Conservation (phyloP, 1,140 invertebrate species). For the Rhyzopertha dominica region DNA sequence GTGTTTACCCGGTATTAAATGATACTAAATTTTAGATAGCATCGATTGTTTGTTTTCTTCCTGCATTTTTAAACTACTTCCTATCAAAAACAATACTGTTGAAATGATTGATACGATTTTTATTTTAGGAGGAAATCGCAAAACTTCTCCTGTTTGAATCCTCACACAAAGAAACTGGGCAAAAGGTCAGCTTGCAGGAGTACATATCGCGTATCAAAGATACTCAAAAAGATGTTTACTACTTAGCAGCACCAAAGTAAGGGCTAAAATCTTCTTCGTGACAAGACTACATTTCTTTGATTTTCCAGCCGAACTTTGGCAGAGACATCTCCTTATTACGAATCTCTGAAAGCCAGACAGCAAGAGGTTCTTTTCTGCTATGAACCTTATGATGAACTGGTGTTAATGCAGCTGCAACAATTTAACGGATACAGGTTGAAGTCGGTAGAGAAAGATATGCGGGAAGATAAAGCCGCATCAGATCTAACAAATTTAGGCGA, state of each 20-base stretch:
- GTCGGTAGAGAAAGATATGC: slow-evolving; percentile 93
- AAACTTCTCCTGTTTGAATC: slow-evolving; percentile 92
- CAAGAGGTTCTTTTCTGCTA: slow-evolving; percentile 94
- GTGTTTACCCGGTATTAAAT: too few relatives aligned
- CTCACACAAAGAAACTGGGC: slow-evolving; percentile 67
- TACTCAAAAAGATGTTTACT: slow-evolving; percentile 85
- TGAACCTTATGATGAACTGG: slow-evolving; percentile 93
- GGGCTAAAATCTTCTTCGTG: too few relatives aligned
- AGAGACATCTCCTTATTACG: slow-evolving; percentile 90
- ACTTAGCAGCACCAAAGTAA: slow-evolving; percentile 87
- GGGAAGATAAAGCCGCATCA: slow-evolving; percentile 59
- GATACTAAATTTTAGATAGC: too few relatives aligned
- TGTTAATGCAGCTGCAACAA: slow-evolving; percentile 82
- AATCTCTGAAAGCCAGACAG: slow-evolving; percentile 81
- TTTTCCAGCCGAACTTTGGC: slow-evolving; percentile 77
- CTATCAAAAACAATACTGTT: slow-evolving; percentile 17
- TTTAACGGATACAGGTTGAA: slow-evolving; percentile 75
- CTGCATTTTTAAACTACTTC: not conserved
- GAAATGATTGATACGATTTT: too few relatives aligned
- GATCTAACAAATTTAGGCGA: slow-evolving; percentile 55
- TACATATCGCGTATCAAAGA: slow-evolving; percentile 68
- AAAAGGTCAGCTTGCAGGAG: slow-evolving; percentile 76
- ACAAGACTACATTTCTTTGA: slow-evolving; percentile 16
- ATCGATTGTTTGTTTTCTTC: too few relatives aligned
- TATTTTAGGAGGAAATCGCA: slow-evolving; percentile 79